Conservation (phyloP, 2,888 invertebrate genomes). For the Nymphalis c-album region DNA sequence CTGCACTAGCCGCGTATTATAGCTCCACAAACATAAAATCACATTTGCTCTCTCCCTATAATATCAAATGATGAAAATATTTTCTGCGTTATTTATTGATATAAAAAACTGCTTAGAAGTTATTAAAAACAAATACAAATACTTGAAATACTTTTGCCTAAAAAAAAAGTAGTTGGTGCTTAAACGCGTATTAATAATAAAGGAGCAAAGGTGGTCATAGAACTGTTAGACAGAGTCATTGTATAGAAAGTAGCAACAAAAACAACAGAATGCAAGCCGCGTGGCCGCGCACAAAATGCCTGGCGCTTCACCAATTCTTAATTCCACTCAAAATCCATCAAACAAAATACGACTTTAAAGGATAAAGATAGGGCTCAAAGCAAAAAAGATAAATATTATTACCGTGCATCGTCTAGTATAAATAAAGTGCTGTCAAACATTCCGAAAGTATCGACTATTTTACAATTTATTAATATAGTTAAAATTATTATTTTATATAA, state of each 20-base stretch:
- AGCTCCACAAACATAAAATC: no score
- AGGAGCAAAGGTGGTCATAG: not conserved
- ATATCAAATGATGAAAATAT: no score
- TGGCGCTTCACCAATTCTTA: conserved; percentile 42
- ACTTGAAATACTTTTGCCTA: not conserved
- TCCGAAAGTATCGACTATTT: not conserved
- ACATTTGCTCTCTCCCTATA: no score
- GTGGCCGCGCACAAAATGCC: conserved; percentile 46
- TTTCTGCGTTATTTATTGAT: no score
- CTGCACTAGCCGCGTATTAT: no score
- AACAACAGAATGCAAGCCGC: conserved; percentile 51
- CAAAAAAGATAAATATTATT: not conserved
- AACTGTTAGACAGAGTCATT: conserved; percentile 9
- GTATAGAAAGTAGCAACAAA: conserved; percentile 51
- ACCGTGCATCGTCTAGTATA: conserved; percentile 20
- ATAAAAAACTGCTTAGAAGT: no score
- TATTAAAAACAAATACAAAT: no score
- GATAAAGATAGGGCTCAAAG: conserved; percentile 14
- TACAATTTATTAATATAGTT: not conserved
- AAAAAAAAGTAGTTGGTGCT: not conserved
- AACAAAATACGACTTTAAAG: conserved; percentile 2
- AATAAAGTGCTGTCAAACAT: conserved; percentile 13
- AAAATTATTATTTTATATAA: not conserved
- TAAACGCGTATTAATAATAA: not conserved
- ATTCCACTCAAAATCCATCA: conserved; percentile 27